A percentile compares a stretch with the other conserved stretches of the same genome.
phyloP scores from a whole-genome alignment of 2,113 vertebrate genomes.

The Plestiodon gilberti region DNA sequence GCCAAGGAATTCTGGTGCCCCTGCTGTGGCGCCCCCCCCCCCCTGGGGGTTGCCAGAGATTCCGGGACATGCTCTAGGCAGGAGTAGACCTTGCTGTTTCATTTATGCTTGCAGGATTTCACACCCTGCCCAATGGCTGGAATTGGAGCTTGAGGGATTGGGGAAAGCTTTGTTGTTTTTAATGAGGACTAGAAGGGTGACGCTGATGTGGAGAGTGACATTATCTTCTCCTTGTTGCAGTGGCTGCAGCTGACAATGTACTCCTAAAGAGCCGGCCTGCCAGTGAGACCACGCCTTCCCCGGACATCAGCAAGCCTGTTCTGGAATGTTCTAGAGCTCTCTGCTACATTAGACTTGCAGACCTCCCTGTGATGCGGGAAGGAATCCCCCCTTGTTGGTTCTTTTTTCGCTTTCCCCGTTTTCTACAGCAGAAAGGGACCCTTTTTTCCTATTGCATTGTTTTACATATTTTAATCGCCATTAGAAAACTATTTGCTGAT shows the following conservation, averaged over 20 bases:
- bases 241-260: constrained; percentile 64
- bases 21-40: too few species aligned
- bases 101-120: too few species aligned
- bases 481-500: not conserved
- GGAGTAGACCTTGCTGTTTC: too few species aligned
- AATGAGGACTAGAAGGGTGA: not conserved
- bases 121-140: too few species aligned
- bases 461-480: not conserved
- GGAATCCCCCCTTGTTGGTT: not conserved
- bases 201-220: not conserved
- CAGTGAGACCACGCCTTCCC: constrained; percentile 17
- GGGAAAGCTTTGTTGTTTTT: not conserved
- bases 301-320: not conserved
- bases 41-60: too few species aligned
- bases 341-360: not conserved
- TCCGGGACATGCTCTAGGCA: too few species aligned
- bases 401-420: not conserved
- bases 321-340: not conserved
- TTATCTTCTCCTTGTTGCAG: constrained; percentile 39
- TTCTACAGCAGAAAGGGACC: not conserved
- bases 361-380: too few species aligned
- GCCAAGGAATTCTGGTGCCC: too few species aligned
- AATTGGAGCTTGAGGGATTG: too few species aligned
- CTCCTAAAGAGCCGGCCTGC: constrained; percentile 49
- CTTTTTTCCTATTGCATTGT: not conserved